Conservation (phyloP, 1,140 invertebrate species). For the Leptonema lineaticorne region DNA sequence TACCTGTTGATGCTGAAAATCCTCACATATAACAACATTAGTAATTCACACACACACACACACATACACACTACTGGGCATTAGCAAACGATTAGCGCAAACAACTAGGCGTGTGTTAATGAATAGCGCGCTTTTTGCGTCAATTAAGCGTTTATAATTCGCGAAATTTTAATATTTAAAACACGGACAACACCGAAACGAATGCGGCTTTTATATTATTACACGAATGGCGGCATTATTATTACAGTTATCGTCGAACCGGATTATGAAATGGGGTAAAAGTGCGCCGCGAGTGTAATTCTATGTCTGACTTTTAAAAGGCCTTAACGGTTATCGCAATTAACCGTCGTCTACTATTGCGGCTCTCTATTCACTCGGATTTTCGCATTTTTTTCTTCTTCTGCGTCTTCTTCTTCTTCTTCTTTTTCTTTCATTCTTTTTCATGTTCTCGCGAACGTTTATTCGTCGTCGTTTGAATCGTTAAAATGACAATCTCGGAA, state of each 20-base stretch:
- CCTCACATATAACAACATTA: not conserved
- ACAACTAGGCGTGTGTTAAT: no score
- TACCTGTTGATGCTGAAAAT: not conserved
- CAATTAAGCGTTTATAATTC: no score
- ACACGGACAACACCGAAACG: no score
- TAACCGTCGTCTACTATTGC: conserved; percentile 13
- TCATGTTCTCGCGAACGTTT: no score
- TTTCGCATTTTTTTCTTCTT: not conserved
- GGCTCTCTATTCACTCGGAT: not conserved
- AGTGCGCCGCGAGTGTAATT: not conserved
- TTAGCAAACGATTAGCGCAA: no score
- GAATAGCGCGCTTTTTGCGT: no score
- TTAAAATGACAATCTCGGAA: not conserved
- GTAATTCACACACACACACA: not conserved
- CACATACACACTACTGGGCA: not conserved
- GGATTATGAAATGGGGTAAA: not conserved
- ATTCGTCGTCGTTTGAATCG: no score
- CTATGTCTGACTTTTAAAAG: not conserved
- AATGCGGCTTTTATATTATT: no score
- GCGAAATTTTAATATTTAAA: no score
- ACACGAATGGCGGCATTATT: no score
- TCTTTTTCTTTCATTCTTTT: not conserved
- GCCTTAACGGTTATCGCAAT: conserved; percentile 13
- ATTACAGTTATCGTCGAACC: not conserved
- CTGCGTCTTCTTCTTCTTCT: not conserved